Evolutionary conservation across 2,797 vertebrate genomes (phyloP).

Genomic region (Holocentrus rufus): DNA sequence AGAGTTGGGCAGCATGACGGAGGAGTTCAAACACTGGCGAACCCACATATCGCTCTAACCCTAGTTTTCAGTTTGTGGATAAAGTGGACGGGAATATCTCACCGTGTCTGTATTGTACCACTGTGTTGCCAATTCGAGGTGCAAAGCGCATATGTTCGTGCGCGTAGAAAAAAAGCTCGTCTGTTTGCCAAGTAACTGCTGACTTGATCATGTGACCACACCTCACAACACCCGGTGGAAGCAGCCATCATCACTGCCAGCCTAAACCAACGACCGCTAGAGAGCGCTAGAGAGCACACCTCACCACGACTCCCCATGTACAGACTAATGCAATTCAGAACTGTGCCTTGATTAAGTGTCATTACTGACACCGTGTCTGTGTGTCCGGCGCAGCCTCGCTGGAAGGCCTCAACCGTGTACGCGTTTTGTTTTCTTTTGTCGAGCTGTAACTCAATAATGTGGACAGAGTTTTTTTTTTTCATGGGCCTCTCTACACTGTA

Average conservation of each 20-base stretch:
- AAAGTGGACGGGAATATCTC: conserved; percentile 25
- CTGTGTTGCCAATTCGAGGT: conserved; percentile 51
- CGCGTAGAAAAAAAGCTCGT: conserved; percentile 24
- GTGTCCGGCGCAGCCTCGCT: conserved; percentile 49
- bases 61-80: conserved; percentile 36
- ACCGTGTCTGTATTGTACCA: conserved; percentile 51
- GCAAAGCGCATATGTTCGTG: conserved; percentile 17
- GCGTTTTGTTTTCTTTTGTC: conserved; percentile 26
- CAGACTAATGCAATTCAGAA: conserved; percentile 71
- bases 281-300: conserved; percentile 43
- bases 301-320: conserved; percentile 37
- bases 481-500: conserved; percentile 9
- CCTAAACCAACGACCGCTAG: conserved; percentile 51
- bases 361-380: conserved; percentile 45
- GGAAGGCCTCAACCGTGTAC: conserved; percentile 13
- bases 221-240: conserved; percentile 22
- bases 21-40: too few species aligned
- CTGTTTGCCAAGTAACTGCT: conserved; percentile 74
- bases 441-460: conserved; percentile 13
- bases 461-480: conserved; percentile 25
- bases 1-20: neutral
- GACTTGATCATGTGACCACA: conserved; percentile 53
- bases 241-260: conserved; percentile 74
- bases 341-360: conserved; percentile 79
- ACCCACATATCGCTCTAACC: conserved; percentile 30